Base-by-base conservation (phyloP, 1,140 invertebrate genomes). In the Megalopta genalis region DNA sequence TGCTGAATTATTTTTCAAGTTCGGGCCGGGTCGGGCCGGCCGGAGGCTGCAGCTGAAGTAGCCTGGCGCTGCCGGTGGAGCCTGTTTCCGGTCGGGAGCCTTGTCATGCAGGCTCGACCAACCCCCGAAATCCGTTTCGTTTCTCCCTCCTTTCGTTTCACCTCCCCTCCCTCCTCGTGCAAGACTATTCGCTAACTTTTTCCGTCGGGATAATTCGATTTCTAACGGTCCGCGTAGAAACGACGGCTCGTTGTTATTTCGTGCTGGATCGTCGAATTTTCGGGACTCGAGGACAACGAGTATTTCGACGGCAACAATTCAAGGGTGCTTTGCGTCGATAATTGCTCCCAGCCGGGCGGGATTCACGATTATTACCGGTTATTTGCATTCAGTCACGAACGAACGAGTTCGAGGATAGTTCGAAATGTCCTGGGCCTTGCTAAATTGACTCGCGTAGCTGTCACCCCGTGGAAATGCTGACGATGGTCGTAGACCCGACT, bases 1-100 rank as follows among this genome's bases (percentile, higher is more conserved):
- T 74, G 63, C 71, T 86, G 80, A 86, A 86, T 86, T 86, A 86
- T 86, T 86, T 86, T 80, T 85, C 83, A 86, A 82, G 76, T 86
- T 86, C 68, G 84, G 84, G 79, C 84, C 82, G 65, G 57, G 65
- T 54, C 63, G 70, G 5, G 8, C 27, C n/a, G n/a, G n/a, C n/a
- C n/a, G n/a, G n/a, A 25, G 77, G 62, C 42, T 67, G 65, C 37
- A 32, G 73, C 37, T 16, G n/a, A 66, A 66, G 23, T 42, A 68
- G 74, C 23, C 25, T 6, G n/a, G 27, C 23, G 42, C 2, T 52
- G 23, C 18, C 2, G 73, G 65, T 77, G 63, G 77, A 81, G 74
- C 82, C 78, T 82, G 68, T 83, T 86, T 81, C 71, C 68, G 76
- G 67, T 67, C 62, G 63, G 63, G 67, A 52, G 57, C 72, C 79